Percentiles rank a stretch among this genome's conserved stretches.
phyloP scores from a whole-genome alignment of 2,888 invertebrate genomes.

The Napeogenes inachia region DNA sequence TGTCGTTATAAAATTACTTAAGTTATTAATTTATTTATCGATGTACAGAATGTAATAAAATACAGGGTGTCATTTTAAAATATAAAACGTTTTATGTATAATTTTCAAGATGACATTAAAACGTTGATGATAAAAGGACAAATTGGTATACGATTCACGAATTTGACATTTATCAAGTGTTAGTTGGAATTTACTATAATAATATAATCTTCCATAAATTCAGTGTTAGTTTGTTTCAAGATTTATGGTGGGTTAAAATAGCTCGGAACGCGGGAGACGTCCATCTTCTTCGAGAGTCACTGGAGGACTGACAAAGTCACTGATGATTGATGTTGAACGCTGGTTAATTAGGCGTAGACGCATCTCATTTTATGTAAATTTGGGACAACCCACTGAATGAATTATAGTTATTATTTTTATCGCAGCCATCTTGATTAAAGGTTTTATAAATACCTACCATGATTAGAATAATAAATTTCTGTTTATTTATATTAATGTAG shows the following conservation, averaged over 20 bases:
- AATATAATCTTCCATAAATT: neutral
- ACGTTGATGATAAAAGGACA: conserved; percentile 24
- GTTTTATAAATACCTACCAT: conserved; percentile 11
- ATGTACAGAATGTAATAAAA: no score
- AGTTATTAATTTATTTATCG: neutral
- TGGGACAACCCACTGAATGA: conserved; percentile 38
- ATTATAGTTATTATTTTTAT: conserved; percentile 35
- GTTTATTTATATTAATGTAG: no score
- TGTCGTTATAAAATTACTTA: neutral
- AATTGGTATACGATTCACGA: conserved; percentile 29
- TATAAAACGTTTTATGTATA: neutral
- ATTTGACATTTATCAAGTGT: conserved; percentile 25
- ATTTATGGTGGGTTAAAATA: conserved; percentile 29
- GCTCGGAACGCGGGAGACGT: conserved; percentile 27
- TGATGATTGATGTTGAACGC: conserved; percentile 58
- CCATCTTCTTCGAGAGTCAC: conserved; percentile 33
- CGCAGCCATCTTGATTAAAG: conserved; percentile 27
- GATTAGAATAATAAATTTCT: conserved; percentile 12
- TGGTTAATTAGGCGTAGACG: conserved; percentile 62
- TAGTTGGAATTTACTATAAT: neutral
- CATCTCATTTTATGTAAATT: conserved; percentile 68
- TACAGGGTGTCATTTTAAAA: neutral
- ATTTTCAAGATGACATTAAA: conserved; percentile 10
- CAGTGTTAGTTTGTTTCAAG: conserved; percentile 25
- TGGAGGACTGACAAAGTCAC: conserved; percentile 46